Evolutionary conservation across 1,140 invertebrate species (phyloP).

Genomic region (Tetragnatha versicolor): DNA sequence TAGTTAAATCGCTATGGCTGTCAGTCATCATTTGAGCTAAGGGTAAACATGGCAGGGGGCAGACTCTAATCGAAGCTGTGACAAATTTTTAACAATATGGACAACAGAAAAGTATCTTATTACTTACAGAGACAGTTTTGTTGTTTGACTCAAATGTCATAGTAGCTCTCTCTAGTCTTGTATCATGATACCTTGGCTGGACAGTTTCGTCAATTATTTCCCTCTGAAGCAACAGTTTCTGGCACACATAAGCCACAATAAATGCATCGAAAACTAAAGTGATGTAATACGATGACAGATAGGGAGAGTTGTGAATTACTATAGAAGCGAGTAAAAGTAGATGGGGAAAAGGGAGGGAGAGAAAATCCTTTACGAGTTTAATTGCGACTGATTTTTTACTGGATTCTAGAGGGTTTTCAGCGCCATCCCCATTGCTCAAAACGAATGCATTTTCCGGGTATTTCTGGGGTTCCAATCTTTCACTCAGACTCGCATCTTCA

Average conservation of each 20-base stretch:
- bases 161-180: no score
- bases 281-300: slow-evolving; percentile 23
- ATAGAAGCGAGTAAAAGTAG: slow-evolving; percentile 4
- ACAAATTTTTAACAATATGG: no score
- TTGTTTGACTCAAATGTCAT: no score
- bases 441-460: slow-evolving; percentile 10
- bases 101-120: no score
- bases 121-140: no score
- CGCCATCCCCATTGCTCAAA: no score
- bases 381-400: no score
- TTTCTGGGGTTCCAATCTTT: background rate
- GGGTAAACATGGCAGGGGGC: no score
- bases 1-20: no score
- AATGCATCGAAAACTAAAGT: slow-evolving; percentile 22
- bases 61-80: background rate
- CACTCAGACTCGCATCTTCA: background rate
- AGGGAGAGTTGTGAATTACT: slow-evolving; percentile 16
- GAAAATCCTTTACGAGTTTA: no score
- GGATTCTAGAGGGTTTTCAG: background rate
- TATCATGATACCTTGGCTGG: background rate
- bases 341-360: slow-evolving; percentile 7
- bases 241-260: slow-evolving; percentile 12
- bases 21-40: no score
- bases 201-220: no score
- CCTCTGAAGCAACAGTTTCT: background rate